Conservation (phyloP, 2,797 vertebrate species). For the Anguilla anguilla region DNA sequence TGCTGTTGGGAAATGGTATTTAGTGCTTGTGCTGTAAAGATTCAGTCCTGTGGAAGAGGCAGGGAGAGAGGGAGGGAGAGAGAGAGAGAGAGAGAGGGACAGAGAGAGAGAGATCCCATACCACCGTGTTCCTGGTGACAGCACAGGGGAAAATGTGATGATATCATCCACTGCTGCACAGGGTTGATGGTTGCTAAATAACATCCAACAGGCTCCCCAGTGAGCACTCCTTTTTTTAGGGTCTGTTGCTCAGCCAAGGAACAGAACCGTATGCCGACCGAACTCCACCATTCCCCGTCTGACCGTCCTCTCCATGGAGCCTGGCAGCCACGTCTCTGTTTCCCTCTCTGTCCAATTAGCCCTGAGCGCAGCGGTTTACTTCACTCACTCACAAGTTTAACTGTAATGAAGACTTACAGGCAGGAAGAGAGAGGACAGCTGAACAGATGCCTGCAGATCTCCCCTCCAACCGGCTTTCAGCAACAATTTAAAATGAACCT, state of each 20-base stretch:
- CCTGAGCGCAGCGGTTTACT: no score
- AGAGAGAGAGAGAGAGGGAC: neutral
- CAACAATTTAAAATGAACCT: neutral
- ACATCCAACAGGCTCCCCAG: neutral
- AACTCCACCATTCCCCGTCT: neutral
- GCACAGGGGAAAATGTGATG: neutral
- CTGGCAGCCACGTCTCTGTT: neutral
- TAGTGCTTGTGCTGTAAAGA: neutral
- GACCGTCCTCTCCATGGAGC: neutral
- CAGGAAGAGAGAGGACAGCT: no score
- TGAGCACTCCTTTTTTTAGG: neutral
- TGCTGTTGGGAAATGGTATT: neutral
- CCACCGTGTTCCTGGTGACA: neutral
- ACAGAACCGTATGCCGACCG: neutral
- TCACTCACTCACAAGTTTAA: no score
- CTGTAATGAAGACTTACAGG: no score
- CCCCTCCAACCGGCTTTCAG: no score
- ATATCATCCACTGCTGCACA: neutral
- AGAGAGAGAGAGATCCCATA: neutral
- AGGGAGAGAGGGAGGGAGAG: neutral
- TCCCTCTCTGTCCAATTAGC: neutral
- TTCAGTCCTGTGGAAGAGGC: neutral
- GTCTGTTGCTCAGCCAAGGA: neutral
- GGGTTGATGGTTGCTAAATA: neutral
- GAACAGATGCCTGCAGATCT: no score